These are phyloP conservation scores for Leuciscus waleckii DNA, from an alignment of 2,797 vertebrate species.

Conservation along the genomic window DNA sequence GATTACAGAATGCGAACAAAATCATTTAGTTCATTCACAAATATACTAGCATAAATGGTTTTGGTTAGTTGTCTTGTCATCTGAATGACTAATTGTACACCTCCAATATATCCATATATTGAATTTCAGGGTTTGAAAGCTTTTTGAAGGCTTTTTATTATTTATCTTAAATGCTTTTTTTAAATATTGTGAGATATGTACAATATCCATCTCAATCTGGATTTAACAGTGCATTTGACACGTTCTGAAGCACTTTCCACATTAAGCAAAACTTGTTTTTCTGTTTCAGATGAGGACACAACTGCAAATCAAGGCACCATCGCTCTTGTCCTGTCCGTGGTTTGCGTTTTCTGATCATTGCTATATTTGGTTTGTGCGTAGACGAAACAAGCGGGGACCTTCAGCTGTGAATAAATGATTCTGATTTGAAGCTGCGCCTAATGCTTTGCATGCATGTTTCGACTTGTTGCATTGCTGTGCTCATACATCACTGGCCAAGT, in stretches of 20 bases:
- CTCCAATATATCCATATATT: background rate
- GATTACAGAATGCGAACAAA: background rate
- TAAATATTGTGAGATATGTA: background rate
- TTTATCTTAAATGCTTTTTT: background rate
- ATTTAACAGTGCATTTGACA: background rate
- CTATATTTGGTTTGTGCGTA: background rate
- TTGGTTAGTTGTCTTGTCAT: background rate
- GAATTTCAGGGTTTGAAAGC: background rate
- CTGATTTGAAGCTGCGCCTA: background rate
- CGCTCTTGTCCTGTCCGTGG: background rate
- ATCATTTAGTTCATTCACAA: background rate
- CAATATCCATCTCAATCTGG: background rate
- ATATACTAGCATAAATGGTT: background rate
- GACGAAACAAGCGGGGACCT: background rate
- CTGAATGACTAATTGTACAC: background rate
- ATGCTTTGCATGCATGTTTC: background rate
- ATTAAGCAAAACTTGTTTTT: background rate
- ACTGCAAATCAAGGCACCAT: background rate
- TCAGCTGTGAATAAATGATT: background rate
- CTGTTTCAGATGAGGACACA: slow-evolving; percentile 21
- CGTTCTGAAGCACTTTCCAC: background rate
- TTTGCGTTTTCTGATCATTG: slow-evolving; percentile 11
- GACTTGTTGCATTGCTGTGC: background rate
- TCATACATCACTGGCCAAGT: background rate
- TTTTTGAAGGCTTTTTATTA: background rate